A percentile compares a stretch with the other conserved stretches of the same genome.
These are phyloP conservation scores for Urocitellus parryii DNA, from an alignment of 2,113 vertebrate species.

Conservation along the genomic window DNA sequence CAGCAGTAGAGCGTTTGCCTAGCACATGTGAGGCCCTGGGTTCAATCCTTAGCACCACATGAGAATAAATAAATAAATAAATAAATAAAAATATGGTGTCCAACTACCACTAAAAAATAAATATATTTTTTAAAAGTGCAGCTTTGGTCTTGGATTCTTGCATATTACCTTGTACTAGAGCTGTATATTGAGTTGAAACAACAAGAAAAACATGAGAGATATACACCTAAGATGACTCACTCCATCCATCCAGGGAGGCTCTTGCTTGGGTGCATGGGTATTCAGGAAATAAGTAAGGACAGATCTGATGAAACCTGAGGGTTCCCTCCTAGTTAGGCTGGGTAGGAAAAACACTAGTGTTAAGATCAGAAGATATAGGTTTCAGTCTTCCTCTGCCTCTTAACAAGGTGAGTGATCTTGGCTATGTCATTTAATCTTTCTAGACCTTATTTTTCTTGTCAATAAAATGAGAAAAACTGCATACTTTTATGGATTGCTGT, in stretches of 20 bases:
- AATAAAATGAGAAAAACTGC: background rate
- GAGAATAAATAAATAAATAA: too few species aligned
- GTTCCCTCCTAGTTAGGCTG: background rate
- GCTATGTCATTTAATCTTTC: background rate
- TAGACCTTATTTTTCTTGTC: background rate
- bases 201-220: background rate
- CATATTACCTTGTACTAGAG: background rate
- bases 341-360: background rate
- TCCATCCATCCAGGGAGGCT: background rate
- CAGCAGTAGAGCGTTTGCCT: too few species aligned
- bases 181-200: background rate
- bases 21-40: too few species aligned
- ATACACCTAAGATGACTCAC: background rate
- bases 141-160: constrained; percentile 35
- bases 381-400: background rate
- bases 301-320: background rate
- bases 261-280: background rate
- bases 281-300: background rate
- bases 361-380: background rate
- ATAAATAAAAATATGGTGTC: too few species aligned
- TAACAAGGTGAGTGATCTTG: background rate
- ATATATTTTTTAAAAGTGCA: background rate
- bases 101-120: too few species aligned
- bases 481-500: background rate
- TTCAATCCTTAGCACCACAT: too few species aligned